Base-by-base conservation (phyloP, 2,797 vertebrate species). In the Platyrinchus mystaceus region DNA sequence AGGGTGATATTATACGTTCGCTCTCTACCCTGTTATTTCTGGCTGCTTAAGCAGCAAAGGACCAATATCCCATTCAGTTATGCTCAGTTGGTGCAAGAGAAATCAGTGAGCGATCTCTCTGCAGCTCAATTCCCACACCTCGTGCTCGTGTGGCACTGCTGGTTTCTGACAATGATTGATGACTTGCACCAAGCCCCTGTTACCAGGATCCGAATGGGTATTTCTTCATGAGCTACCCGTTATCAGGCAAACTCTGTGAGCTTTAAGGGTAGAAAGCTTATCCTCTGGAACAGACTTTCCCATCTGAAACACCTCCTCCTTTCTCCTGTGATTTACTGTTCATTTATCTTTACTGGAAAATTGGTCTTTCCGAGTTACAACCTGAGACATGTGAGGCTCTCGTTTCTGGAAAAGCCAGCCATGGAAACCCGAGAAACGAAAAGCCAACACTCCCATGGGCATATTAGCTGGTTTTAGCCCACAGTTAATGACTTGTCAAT, bases 21-120 rank as follows among this genome's bases (percentile, higher is more conserved):
- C 77, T 88, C 81, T 47, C 85, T 56, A 58, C 69, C 89, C 91
- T 91, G 92, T 56, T 89, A 95, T 91, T 94, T 84, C 80, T 94
- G 94, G 89, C 91, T 93, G 90, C 85, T 91, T 83, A 90, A 91
- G 86, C 91, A 90, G 95, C 87, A 87, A 86, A 93, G 87, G 55
- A 79, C 59, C 82, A 82, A 89, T 47, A 87, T 78, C 90, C 88
- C 24, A 0, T 4, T 84, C 64, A 53, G 87, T 52, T 80, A 19
- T 21, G 92, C 87, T 92, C 94, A 27, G 87, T 0, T 79, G 91
- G 87, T 66, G 83, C 71, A 81, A 21, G 82, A 59, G 87, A 18
- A 32, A 79, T 34, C 92, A 22, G 85, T 1, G 56, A 77, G 73
- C 4, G 22, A 59, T 8, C 10, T 32, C 76, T 96, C 84, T 36